These are phyloP conservation scores for Ephestia elutella DNA, from an alignment of 1,140 invertebrate genomes.

Conservation along the genomic window DNA sequence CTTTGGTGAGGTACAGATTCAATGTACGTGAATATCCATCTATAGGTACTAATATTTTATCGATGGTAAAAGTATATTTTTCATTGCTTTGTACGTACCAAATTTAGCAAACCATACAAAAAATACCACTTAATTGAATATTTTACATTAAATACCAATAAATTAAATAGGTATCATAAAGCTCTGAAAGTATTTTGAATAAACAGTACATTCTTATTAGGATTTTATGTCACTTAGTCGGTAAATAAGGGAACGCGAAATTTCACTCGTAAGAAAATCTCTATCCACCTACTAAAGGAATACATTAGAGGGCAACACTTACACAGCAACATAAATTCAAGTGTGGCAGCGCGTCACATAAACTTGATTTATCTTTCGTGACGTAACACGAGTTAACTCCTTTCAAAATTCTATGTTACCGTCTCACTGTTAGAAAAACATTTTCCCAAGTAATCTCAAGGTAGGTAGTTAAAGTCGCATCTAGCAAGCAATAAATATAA, in stretches of 20 bases:
- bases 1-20: too few species aligned
- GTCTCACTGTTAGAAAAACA: slow-evolving; percentile 45
- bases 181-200: too few species aligned
- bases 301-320: slow-evolving; percentile 41
- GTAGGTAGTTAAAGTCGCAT: not conserved
- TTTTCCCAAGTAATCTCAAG: slow-evolving; percentile 15
- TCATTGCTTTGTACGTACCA: too few species aligned
- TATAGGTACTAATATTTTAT: too few species aligned
- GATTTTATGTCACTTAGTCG: not conserved
- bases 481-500: not conserved
- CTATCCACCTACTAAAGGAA: slow-evolving; percentile 39
- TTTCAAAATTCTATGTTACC: slow-evolving; percentile 53
- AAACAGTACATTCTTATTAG: too few species aligned
- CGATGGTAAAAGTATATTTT: too few species aligned
- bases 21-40: too few species aligned
- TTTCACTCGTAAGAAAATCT: slow-evolving; percentile 9
- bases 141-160: too few species aligned
- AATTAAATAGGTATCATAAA: not conserved
- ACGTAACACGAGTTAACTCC: slow-evolving; percentile 56
- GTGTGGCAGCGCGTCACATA: slow-evolving; percentile 62
- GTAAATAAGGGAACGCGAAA: not conserved
- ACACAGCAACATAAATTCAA: slow-evolving; percentile 59
- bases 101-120: too few species aligned
- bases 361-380: slow-evolving; percentile 69
- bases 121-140: too few species aligned